phyloP scores from a whole-genome alignment of 1,140 invertebrate species.

The Neodiprion fabricii region DNA sequence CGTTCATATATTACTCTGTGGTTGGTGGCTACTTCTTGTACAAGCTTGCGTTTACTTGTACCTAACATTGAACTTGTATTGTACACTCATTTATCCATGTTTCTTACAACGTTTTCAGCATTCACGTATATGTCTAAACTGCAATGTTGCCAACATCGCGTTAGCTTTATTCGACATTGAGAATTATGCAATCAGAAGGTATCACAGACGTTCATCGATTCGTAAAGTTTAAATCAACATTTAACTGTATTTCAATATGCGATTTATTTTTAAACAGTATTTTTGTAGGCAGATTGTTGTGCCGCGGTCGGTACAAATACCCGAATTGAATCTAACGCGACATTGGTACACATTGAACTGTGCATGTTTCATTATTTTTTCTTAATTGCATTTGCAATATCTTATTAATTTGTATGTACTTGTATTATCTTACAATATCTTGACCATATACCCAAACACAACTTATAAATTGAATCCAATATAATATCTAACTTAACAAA shows the following conservation, averaged over 20 bases:
- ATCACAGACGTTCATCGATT: too few species aligned
- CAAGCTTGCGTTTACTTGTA: conserved; percentile 7
- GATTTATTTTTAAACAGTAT: neutral
- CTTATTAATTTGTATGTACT: neutral
- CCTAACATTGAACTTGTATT: conserved; percentile 1
- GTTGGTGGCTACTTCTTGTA: neutral
- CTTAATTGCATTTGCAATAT: neutral
- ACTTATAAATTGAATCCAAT: neutral
- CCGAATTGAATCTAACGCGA: neutral
- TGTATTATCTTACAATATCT: neutral
- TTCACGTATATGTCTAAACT: neutral
- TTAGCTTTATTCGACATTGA: too few species aligned
- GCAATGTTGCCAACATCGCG: neutral
- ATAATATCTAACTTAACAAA: conserved; percentile 35
- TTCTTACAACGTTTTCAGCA: conserved; percentile 2
- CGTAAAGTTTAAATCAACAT: too few species aligned
- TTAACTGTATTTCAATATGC: neutral
- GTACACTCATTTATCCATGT: neutral
- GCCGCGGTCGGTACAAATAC: neutral
- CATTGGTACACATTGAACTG: neutral
- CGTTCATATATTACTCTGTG: neutral
- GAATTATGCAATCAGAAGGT: too few species aligned
- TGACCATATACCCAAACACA: neutral
- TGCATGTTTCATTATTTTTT: conserved; percentile 1
- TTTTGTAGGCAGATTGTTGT: neutral